A percentile compares a stretch with the other conserved stretches of the same genome.
These are phyloP conservation scores for Engraulis encrasicolus DNA, from an alignment of 2,113 vertebrate species.

Conservation along the genomic window DNA sequence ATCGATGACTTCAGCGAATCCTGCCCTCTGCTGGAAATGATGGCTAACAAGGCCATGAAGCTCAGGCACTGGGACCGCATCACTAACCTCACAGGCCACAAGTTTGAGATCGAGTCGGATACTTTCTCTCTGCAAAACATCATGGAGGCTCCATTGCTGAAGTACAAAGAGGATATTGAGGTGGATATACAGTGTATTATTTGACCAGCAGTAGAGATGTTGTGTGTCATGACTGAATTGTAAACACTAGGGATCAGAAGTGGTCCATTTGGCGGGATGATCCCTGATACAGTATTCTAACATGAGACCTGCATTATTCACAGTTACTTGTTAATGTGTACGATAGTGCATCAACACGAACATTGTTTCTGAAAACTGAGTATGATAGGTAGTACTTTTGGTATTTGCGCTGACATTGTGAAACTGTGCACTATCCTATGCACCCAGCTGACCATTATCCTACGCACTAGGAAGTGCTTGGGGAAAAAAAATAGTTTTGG, in stretches of 20 bases:
- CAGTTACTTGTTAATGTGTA: not conserved
- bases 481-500: too few relatives aligned
- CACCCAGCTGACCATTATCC: too few relatives aligned
- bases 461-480: too few relatives aligned
- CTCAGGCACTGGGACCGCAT: constrained; percentile 80
- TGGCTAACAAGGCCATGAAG: constrained; percentile 81
- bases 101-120: constrained; percentile 76
- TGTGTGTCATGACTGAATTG: not conserved
- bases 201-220: not conserved
- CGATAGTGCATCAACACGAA: too few relatives aligned
- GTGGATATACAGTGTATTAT: constrained; percentile 68
- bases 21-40: constrained; percentile 78
- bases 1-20: constrained; percentile 85
- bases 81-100: constrained; percentile 67
- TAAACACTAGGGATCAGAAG: not conserved
- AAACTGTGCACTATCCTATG: too few relatives aligned
- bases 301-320: not conserved
- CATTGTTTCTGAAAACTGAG: too few relatives aligned
- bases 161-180: constrained; percentile 85
- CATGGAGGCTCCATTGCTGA: constrained; percentile 81
- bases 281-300: not conserved
- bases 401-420: too few relatives aligned
- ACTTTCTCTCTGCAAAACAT: constrained; percentile 76
- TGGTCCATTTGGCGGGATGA: not conserved
- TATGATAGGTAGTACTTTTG: too few relatives aligned